Conservation (phyloP, 2,888 invertebrate genomes). For the Temnothorax rugatulus region DNA sequence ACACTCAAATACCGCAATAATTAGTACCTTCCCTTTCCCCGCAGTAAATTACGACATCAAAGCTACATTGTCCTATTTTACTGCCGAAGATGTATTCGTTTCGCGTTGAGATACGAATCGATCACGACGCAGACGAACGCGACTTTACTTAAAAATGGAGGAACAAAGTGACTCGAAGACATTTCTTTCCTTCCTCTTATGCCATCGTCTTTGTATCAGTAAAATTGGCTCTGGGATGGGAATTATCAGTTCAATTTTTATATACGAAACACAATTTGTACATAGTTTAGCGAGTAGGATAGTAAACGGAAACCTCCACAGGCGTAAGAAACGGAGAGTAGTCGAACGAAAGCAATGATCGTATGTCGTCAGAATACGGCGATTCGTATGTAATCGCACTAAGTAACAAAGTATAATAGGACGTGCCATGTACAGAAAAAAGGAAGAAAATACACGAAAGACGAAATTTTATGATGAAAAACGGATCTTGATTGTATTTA, state of each 20-base stretch:
- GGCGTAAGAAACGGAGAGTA: slow-evolving; percentile 77
- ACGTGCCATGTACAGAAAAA: slow-evolving; percentile 85
- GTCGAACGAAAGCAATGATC: slow-evolving; percentile 75
- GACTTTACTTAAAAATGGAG: slow-evolving; percentile 63
- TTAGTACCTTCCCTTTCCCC: slow-evolving; percentile 49
- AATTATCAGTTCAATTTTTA: slow-evolving; percentile 72
- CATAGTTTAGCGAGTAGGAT: slow-evolving; percentile 74
- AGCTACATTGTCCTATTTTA: slow-evolving; percentile 66
- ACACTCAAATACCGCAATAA: slow-evolving; percentile 22
- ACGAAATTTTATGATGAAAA: slow-evolving; percentile 47
- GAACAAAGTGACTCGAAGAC: slow-evolving; percentile 30
- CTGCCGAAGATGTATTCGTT: slow-evolving; percentile 49
- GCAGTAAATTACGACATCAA: slow-evolving; percentile 64
- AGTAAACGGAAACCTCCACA: slow-evolving; percentile 69
- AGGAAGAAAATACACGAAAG: slow-evolving; percentile 42
- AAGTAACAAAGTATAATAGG: slow-evolving; percentile 81
- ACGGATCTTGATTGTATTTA: slow-evolving; percentile 52
- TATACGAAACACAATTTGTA: slow-evolving; percentile 75
- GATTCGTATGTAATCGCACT: slow-evolving; percentile 35
- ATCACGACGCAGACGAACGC: slow-evolving; percentile 22
- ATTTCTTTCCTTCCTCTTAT: slow-evolving; percentile 52
- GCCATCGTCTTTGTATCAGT: slow-evolving; percentile 78
- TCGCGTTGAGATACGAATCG: slow-evolving; percentile 31
- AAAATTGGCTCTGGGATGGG: slow-evolving; percentile 78
- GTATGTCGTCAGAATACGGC: slow-evolving; percentile 55